Conservation (phyloP, 2,113 vertebrate species). For the Megaptera novaeangliae region DNA sequence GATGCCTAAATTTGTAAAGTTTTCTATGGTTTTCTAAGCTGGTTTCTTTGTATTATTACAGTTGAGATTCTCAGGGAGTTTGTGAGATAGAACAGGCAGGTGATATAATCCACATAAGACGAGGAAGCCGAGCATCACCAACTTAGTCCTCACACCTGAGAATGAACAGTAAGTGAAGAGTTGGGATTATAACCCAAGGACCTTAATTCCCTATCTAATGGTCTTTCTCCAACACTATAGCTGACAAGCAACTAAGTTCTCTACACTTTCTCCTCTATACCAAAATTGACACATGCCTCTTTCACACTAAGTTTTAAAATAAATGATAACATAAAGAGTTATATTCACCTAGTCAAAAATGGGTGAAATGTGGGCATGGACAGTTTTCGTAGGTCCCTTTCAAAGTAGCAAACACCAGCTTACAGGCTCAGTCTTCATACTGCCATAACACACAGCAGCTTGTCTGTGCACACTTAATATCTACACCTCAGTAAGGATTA, state of each 20-base stretch:
- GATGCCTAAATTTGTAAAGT: not conserved
- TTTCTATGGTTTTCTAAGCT: not conserved
- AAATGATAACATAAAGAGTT: not conserved
- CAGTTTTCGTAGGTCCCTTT: not conserved
- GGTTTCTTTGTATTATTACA: not conserved
- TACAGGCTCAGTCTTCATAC: not conserved
- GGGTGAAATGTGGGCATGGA: rapidly evolving
- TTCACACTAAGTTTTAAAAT: not conserved
- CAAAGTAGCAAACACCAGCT: not conserved
- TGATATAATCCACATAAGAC: not conserved
- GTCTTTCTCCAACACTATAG: not conserved
- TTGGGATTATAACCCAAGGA: not conserved
- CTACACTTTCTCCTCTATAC: not conserved
- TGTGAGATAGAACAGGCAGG: not conserved
- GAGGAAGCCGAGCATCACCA: not conserved
- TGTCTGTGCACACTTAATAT: not conserved
- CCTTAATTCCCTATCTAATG: not conserved
- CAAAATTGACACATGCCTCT: not conserved
- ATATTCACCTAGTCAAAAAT: not conserved
- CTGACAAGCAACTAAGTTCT: not conserved
- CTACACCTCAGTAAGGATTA: not conserved
- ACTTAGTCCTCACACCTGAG: not conserved
- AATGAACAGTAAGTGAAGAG: not conserved
- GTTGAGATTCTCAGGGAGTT: not conserved
- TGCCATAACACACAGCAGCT: not conserved